Conservation (phyloP, 1,140 invertebrate genomes). For the Drosophila paulistorum region DNA sequence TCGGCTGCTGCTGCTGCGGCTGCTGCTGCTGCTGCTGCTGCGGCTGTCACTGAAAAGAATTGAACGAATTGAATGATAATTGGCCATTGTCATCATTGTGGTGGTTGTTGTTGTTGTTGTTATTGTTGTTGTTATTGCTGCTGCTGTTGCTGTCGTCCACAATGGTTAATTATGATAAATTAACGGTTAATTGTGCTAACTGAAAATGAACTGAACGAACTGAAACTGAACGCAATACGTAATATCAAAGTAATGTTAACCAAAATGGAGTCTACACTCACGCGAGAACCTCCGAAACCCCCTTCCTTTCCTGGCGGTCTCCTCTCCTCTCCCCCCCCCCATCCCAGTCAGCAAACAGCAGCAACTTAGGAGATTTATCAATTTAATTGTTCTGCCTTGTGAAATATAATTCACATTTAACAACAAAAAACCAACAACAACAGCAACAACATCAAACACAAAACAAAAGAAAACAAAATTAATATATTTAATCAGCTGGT, state of each 20-base stretch:
- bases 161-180: slow-evolving; percentile 82
- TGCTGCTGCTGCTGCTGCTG: slow-evolving; percentile 52
- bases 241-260: slow-evolving; percentile 39
- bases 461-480: slow-evolving; percentile 59
- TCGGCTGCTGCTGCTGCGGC: slow-evolving; percentile 47
- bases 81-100: slow-evolving; percentile 72
- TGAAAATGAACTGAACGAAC: slow-evolving; percentile 47
- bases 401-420: slow-evolving; percentile 4
- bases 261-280: slow-evolving; percentile 5
- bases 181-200: slow-evolving; percentile 78
- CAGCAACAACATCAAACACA: slow-evolving; percentile 23
- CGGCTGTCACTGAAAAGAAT: slow-evolving; percentile 69
- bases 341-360: not conserved
- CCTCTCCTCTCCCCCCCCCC: not conserved
- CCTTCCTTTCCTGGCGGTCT: not conserved
- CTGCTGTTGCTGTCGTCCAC: slow-evolving; percentile 45
- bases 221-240: slow-evolving; percentile 21
- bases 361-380: slow-evolving; percentile 30
- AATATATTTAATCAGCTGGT: slow-evolving; percentile 71
- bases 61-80: slow-evolving; percentile 81
- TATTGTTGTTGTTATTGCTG: slow-evolving; percentile 32
- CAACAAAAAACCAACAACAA: slow-evolving; percentile 10
- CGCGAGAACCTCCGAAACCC: not conserved
- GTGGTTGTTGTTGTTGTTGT: slow-evolving; percentile 12
- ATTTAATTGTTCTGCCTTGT: slow-evolving; percentile 48